Base-by-base conservation (phyloP, 2,888 invertebrate species). In the Bibio marci region DNA sequence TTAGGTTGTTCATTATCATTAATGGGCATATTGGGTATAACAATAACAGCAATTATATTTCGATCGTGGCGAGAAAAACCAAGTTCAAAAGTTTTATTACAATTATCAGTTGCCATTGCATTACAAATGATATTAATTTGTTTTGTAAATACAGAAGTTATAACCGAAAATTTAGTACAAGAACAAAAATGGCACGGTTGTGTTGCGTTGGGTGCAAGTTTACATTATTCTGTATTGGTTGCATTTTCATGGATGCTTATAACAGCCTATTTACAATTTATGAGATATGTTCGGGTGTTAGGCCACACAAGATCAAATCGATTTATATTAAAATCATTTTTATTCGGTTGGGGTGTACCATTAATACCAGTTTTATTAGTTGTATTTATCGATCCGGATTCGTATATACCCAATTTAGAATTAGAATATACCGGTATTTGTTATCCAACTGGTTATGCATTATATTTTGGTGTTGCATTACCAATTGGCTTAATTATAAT, bases 181-280 rank as follows among this genome's bases (percentile, higher is more conserved):
- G 51, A 54, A 28, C 49, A 60, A 31, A 54, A 54, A 19, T 46
- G 50, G 34, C 49, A 43, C 1, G 50, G 61, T 28, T 79, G 79
- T 49, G 64, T 73, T 31, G 47, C 62, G n/a, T 58, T 75, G 12
- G 77, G 78, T 4, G 69, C 71, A 7, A 47, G 70, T 5, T 54
- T 79, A 30, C 79, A 79, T 49, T 79, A 77, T 53, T 71, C 76
- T 15, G 68, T 79, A 27, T 56, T 79, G 34, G 69, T 74, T 2
- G 69, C 75, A 44, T 80, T 80, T 49, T 67, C 69, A 49, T 80
- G 79, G 80, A 79, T 79, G 78, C 55, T 78, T 17, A 71, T 79
- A 40, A 73, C 77, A 40, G 77, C 75, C 2, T 58, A 71, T 36
- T 57, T 78, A 40, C 78, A 78, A 53, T 79, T 76, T 52, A 66